These are phyloP conservation scores for Procavia capensis DNA, from an alignment of 2,113 vertebrate genomes.

Conservation along the genomic window DNA sequence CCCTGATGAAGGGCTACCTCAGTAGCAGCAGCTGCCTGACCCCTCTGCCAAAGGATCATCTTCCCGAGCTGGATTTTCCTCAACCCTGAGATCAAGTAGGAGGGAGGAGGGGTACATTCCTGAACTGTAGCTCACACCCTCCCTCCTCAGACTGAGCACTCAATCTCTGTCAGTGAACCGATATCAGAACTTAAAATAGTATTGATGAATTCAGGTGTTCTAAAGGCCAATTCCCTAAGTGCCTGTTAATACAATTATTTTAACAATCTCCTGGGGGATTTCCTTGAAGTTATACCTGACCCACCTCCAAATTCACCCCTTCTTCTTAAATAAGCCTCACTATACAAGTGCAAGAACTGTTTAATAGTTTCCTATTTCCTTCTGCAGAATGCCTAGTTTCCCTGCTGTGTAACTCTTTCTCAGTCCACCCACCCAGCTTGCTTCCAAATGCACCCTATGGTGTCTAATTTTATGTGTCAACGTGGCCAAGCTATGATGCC, in stretches of 20 bases:
- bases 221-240: neutral
- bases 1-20: neutral
- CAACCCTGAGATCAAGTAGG: neutral
- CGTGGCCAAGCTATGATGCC: neutral
- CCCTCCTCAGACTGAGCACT: neutral
- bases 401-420: accelerated
- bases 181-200: neutral
- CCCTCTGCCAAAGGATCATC: accelerated
- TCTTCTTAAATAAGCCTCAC: neutral
- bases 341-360: neutral
- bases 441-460: neutral
- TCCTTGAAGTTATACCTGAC: neutral
- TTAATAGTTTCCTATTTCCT: neutral
- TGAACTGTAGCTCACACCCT: neutral
- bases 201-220: neutral
- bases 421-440: neutral
- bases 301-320: neutral
- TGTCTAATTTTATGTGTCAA: neutral
- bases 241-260: neutral
- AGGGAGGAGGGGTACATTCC: accelerated
- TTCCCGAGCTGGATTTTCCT: neutral
- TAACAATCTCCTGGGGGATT: neutral
- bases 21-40: neutral
- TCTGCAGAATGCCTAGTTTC: neutral
- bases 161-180: neutral